A percentile compares a stretch with the other conserved stretches of the same genome.
Evolutionary conservation across 2,797 vertebrate genomes (phyloP).

Genomic region (Artibeus jamaicensis): DNA sequence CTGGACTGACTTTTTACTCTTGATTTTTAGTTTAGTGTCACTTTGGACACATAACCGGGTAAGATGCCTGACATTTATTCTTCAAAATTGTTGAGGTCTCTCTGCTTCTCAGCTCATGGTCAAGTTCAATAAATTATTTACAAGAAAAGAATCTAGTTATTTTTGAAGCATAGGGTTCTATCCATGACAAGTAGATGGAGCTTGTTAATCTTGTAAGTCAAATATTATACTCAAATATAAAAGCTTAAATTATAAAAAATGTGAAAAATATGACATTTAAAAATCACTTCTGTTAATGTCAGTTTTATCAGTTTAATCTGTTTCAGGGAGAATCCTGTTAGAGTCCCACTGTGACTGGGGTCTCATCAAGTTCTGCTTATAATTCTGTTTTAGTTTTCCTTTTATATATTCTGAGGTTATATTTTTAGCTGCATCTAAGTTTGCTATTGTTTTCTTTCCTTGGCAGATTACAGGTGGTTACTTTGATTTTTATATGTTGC

Average conservation of each 20-base stretch:
- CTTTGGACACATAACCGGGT: background rate
- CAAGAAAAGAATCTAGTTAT: background rate
- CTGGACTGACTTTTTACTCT: background rate
- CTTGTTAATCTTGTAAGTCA: background rate
- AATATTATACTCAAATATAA: background rate
- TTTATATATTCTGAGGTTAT: background rate
- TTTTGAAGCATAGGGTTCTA: background rate
- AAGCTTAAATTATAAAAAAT: background rate
- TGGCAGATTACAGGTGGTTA: background rate
- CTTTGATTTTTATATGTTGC: background rate
- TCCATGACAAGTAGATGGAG: background rate
- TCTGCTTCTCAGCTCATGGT: background rate
- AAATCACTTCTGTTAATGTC: background rate
- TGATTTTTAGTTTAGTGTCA: background rate
- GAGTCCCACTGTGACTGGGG: background rate
- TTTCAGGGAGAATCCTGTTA: background rate
- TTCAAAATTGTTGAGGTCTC: background rate
- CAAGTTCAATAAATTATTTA: background rate
- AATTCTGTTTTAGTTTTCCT: background rate
- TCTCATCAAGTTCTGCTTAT: background rate
- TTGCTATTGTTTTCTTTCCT: background rate
- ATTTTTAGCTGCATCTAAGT: background rate
- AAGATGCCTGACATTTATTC: background rate
- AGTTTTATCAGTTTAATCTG: background rate
- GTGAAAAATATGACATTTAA: background rate